Percentiles rank a stretch among this genome's conserved stretches.
These are phyloP conservation scores for Brenthis hecate DNA, from an alignment of 2,888 invertebrate species.

Conservation along the genomic window DNA sequence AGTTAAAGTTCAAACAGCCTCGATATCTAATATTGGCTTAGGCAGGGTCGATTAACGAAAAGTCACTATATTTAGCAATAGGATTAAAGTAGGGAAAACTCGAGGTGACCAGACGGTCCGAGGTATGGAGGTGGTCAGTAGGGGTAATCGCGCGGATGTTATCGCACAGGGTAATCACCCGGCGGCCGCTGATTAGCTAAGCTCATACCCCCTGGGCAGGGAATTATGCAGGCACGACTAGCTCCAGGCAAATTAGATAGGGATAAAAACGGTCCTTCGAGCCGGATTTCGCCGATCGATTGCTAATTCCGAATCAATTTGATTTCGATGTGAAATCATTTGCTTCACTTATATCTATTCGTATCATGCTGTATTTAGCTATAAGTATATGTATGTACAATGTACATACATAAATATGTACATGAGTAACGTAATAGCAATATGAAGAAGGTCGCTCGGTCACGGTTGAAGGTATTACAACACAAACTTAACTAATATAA, in stretches of 20 bases:
- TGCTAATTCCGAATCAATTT: conserved; percentile 38
- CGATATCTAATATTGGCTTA: conserved; percentile 30
- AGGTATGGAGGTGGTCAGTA: conserved; percentile 70
- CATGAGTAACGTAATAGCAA: neutral
- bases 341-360: neutral
- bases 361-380: neutral
- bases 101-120: conserved; percentile 60
- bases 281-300: conserved; percentile 38
- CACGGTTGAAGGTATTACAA: neutral
- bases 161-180: conserved; percentile 76
- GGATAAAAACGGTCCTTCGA: conserved; percentile 42
- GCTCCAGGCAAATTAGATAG: conserved; percentile 53
- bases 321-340: conserved; percentile 5
- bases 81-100: conserved; percentile 45
- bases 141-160: conserved; percentile 78
- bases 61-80: conserved; percentile 30
- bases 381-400: neutral
- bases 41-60: conserved; percentile 33
- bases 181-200: conserved; percentile 76
- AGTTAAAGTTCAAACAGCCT: neutral
- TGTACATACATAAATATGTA: neutral
- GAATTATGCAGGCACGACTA: conserved; percentile 76
- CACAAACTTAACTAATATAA: conserved; percentile 1
- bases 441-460: neutral
- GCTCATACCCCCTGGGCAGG: conserved; percentile 69